Evolutionary conservation across 2,113 vertebrate genomes (phyloP).

Genomic region (Dasypus novemcinctus): DNA sequence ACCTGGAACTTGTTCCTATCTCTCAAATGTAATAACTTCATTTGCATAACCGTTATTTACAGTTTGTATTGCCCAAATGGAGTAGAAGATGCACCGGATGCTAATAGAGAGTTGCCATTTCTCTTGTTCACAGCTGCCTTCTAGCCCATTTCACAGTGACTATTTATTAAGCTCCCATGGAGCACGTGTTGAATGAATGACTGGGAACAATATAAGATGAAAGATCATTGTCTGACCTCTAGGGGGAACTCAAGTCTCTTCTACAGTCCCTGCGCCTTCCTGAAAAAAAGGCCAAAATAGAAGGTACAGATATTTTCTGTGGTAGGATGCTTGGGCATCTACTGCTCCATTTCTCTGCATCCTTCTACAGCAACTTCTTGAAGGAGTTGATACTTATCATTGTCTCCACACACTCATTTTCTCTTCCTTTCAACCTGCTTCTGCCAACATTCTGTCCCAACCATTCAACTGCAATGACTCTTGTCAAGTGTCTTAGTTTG

Average conservation of each 20-base stretch:
- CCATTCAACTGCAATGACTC: background rate
- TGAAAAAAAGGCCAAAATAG: background rate
- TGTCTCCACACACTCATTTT: background rate
- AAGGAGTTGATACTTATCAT: background rate
- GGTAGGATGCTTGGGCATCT: background rate
- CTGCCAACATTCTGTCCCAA: background rate
- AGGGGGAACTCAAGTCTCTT: background rate
- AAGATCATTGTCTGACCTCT: background rate
- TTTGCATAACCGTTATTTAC: slow-evolving; percentile 43
- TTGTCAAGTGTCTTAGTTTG: background rate
- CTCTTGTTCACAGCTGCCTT: slow-evolving; percentile 13
- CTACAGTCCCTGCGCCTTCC: background rate
- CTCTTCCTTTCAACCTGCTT: background rate
- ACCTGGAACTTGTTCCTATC: slow-evolving; percentile 32
- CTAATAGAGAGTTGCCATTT: background rate
- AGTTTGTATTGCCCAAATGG: background rate
- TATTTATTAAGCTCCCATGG: background rate
- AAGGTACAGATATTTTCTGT: background rate
- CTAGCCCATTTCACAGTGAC: background rate
- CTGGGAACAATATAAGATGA: background rate
- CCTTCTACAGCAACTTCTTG: background rate
- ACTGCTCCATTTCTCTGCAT: background rate
- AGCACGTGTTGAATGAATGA: background rate
- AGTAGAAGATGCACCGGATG: background rate
- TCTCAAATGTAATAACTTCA: slow-evolving; percentile 44